phyloP scores from a whole-genome alignment of 1,140 invertebrate species.

The Bacillus rossius region DNA sequence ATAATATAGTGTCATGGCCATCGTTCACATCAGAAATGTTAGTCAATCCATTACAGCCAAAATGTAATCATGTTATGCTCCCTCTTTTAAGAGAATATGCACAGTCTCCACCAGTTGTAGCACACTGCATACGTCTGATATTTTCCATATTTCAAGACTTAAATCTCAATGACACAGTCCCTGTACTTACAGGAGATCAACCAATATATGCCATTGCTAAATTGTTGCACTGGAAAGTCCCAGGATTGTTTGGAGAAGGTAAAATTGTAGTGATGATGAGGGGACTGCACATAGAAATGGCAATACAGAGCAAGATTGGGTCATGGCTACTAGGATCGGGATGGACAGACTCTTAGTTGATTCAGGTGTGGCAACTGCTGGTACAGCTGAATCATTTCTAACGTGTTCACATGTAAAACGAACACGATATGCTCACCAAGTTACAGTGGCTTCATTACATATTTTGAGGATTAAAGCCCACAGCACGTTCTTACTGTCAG shows the following conservation, averaged over 20 bases:
- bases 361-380: constrained; percentile 17
- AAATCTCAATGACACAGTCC: constrained; percentile 3
- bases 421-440: constrained; percentile 21
- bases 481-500: neutral
- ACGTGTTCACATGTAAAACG: constrained; percentile 16
- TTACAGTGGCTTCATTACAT: constrained; percentile 18
- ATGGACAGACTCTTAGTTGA: constrained; percentile 9
- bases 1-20: neutral
- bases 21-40: neutral
- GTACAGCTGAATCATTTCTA: constrained; percentile 17
- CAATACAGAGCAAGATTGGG: constrained; percentile 4
- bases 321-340: constrained; percentile 5
- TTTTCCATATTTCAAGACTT: neutral
- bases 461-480: neutral
- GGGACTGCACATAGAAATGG: constrained; percentile 28
- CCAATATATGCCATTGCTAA: constrained; percentile 27
- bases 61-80: neutral
- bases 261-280: constrained; percentile 26
- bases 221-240: constrained; percentile 28
- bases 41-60: too few relatives aligned
- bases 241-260: constrained; percentile 26
- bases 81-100: neutral
- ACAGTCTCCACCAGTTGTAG: neutral
- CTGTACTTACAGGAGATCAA: constrained; percentile 22
- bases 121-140: neutral